Base-by-base conservation (phyloP, 64 coral and sea anemone species). In the Astreopora myriophthalma region DNA sequence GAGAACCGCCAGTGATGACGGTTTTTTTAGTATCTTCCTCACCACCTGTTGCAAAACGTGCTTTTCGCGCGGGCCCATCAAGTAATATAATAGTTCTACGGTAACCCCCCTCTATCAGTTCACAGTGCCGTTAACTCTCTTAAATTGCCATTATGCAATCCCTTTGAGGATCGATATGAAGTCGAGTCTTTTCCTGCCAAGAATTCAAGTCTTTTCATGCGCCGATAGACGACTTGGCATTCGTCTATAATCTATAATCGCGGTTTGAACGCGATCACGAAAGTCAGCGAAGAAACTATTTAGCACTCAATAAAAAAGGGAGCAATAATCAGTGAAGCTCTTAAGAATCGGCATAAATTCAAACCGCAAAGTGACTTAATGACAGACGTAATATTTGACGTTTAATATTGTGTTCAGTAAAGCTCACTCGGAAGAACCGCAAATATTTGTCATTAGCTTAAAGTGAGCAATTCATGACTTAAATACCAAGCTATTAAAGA, bases 351-450 rank as follows among this genome's bases (percentile, higher is more conserved):
- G 61, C 52, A 14, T 58, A 17, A 58, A 70, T 70, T 70, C 26
- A 8, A 37, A 73, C 70, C 70, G 34, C 70, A 73, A 34, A 73
- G 14, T 22, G 70, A 37, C 17, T 73, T 73, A 73, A 37, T 37
- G 70, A 73, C 70, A 73, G 70, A 73, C 34, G 17, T 73, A 36
- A 73, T 73, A 37, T 73, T 73, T 73, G 14, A 73, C 70, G 70
- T 73, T 35, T 34, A 34, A 73, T 73, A 24, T 64, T 64, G 20
- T 26, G 6, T 24, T 25, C 5, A 64, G 20, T 64, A 4, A 64
- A n/a, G 19, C 23, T 64, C 3, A n/a, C 3, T 64, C 61, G 13
- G 14, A 35, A 9, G 14, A 73, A 36, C 34, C 27, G 1, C 12
- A 71, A 1, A 34, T 12, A 24, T 32, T 8, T 34, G 16, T 32